Evolutionary conservation across 2,797 vertebrate species (phyloP), one percentile per base, ranked within the genome.

Genomic region (Diplodus puntazzo): DNA sequence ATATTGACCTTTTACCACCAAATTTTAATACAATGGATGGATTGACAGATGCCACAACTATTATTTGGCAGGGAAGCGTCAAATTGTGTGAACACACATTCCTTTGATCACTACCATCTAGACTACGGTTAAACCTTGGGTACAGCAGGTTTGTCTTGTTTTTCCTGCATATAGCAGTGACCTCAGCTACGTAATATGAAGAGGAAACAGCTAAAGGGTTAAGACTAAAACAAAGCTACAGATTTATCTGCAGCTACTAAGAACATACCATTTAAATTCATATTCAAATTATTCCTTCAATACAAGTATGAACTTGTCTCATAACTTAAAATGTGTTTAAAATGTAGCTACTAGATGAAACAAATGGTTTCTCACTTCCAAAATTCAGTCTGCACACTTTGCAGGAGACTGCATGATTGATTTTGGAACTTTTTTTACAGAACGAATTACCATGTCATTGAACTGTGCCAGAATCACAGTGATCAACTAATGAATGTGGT

Each of bases 401-500:
- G 65, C 30, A 17, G 55, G 45, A n/a, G 42, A 75, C 74, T 66
- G 55, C n/a, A 20, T 75, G 62, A 73, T 75, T 48, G 27, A 30
- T 53, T 52, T 34, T 67, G 70, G 45, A 43, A 82, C 60, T 73
- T 52, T 64, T 70, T 83, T 77, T 57, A 73, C 54, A 58, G 43
- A 69, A 43, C 61, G 72, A 66, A 79, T 71, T 61, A 63, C 50
- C 55, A 62, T 64, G 71, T 68, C 60, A 68, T 52, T 46, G 69
- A 57, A 69, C 77, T 80, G 53, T 71, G 68, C 58, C 68, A 80
- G 81, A 88, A 76, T 83, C 81, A 72, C 50, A 73, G 66, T 74
- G 73, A 85, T 89, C 63, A 83, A 63, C 76, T 82, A 79, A 86
- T 85, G 78, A 87, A 75, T 79, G 82, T 65, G 70, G 69, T 81